These are phyloP conservation scores for Tachysurus vachellii DNA, from an alignment of 2,113 vertebrate genomes.

Conservation along the genomic window DNA sequence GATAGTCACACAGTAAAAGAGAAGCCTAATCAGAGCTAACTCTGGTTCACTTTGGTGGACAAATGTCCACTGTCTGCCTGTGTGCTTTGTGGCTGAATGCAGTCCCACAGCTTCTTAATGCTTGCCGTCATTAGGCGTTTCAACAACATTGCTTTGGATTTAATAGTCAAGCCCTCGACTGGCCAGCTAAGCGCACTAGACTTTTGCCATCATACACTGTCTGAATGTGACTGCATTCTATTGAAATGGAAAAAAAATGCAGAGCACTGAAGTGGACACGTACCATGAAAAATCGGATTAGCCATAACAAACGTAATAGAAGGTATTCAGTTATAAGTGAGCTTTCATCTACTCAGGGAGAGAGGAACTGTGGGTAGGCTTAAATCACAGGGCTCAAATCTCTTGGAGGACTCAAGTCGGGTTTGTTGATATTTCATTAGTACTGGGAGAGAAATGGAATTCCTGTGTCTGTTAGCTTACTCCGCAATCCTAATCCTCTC, in stretches of 20 bases:
- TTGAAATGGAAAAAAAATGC: background rate
- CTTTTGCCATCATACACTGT: background rate
- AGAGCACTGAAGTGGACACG: background rate
- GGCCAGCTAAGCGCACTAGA: background rate
- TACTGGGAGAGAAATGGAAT: slow-evolving; percentile 3
- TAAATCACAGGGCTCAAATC: background rate
- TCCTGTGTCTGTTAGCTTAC: background rate
- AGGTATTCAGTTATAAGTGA: background rate
- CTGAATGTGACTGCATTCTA: background rate
- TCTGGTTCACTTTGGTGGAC: background rate
- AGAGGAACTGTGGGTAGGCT: background rate
- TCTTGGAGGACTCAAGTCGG: background rate
- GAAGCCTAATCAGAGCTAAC: background rate
- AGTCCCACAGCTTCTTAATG: background rate
- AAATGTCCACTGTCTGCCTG: background rate
- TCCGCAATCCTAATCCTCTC: background rate
- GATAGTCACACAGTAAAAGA: background rate
- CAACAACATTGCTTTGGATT: background rate
- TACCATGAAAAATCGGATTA: background rate
- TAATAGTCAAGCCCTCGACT: background rate
- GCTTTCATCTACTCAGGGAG: background rate
- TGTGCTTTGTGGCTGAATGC: background rate
- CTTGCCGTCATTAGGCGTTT: background rate
- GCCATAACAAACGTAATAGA: background rate
- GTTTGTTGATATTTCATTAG: slow-evolving; percentile 9